Percentiles rank a stretch among this genome's conserved stretches.
Evolutionary conservation across 2,797 vertebrate species (phyloP).

Genomic region (Microctenopoma stevenorrisi): DNA sequence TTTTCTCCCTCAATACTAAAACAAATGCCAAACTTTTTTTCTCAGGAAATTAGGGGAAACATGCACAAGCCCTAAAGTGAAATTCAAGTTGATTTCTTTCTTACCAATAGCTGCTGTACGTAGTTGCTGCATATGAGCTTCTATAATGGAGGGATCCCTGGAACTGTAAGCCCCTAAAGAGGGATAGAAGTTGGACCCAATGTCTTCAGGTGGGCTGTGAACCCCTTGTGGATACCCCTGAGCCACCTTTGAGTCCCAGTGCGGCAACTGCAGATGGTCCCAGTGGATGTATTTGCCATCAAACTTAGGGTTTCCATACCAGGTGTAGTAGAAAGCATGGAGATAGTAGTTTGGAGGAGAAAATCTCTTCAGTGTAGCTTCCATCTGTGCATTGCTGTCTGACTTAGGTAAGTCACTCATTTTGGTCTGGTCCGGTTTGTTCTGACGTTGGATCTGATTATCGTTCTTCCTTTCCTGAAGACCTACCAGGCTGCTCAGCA

Average conservation of each 20-base stretch:
- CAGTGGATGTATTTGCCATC: slow-evolving; percentile 97
- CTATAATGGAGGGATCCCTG: slow-evolving; percentile 90
- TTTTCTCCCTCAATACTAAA: neutral
- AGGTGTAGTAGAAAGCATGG: slow-evolving; percentile 94
- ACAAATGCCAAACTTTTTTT: too few relatives aligned
- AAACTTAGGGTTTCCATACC: slow-evolving; percentile 94
- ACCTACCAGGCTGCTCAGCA: slow-evolving; percentile 81
- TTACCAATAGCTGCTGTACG: slow-evolving; percentile 92
- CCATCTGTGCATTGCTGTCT: slow-evolving; percentile 61
- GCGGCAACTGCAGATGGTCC: slow-evolving; percentile 91
- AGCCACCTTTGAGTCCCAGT: slow-evolving; percentile 94
- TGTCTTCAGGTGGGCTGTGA: slow-evolving; percentile 93
- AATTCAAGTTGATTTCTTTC: slow-evolving; percentile 17
- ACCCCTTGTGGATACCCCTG: slow-evolving; percentile 89
- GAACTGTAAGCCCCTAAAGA: slow-evolving; percentile 96
- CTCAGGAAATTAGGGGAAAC: neutral
- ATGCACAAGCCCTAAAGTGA: neutral
- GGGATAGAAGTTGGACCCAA: slow-evolving; percentile 95
- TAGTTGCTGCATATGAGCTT: slow-evolving; percentile 95
- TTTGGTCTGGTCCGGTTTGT: slow-evolving; percentile 57
- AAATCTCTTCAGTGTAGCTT: slow-evolving; percentile 76
- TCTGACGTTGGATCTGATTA: slow-evolving; percentile 51
- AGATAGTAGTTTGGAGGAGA: slow-evolving; percentile 92
- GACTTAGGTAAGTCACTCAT: slow-evolving; percentile 33
- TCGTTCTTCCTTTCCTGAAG: slow-evolving; percentile 75